These are phyloP conservation scores for Arvicola amphibius DNA, from an alignment of 2,797 vertebrate genomes.

Conservation along the genomic window DNA sequence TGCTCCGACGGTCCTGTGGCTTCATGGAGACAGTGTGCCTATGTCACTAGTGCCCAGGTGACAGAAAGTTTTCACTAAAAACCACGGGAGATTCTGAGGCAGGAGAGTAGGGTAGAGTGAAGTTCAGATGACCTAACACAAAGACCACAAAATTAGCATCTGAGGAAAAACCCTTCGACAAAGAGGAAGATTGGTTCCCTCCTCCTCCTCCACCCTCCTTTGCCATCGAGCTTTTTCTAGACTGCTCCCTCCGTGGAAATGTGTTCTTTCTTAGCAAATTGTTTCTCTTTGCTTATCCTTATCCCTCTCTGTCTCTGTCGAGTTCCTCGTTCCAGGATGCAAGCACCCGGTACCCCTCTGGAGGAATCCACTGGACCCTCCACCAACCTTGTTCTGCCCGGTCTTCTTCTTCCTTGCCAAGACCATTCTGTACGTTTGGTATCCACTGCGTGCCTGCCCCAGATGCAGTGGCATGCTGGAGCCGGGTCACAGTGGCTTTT, in stretches of 20 bases:
- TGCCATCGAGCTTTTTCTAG: neutral
- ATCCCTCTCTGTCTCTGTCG: neutral
- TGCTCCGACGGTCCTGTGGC: neutral
- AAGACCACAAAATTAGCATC: neutral
- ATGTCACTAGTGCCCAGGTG: neutral
- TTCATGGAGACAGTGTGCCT: neutral
- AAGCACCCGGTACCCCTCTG: neutral
- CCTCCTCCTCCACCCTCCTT: neutral
- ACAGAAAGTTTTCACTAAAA: neutral
- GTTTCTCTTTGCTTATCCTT: neutral
- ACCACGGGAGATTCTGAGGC: neutral
- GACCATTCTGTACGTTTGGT: no score
- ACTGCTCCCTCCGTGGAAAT: neutral
- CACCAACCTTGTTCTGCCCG: neutral
- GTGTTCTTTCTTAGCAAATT: no score
- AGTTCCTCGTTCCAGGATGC: neutral
- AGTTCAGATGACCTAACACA: neutral
- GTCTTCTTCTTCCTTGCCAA: neutral
- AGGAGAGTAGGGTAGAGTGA: neutral
- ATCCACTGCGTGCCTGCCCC: fast-evolving
- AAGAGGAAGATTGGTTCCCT: neutral
- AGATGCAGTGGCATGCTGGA: neutral
- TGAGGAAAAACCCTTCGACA: neutral
- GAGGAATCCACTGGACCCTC: no score
- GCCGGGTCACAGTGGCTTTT: neutral